These are phyloP conservation scores for Cephus pulcher DNA, from an alignment of 2,888 invertebrate species.

Conservation along the genomic window DNA sequence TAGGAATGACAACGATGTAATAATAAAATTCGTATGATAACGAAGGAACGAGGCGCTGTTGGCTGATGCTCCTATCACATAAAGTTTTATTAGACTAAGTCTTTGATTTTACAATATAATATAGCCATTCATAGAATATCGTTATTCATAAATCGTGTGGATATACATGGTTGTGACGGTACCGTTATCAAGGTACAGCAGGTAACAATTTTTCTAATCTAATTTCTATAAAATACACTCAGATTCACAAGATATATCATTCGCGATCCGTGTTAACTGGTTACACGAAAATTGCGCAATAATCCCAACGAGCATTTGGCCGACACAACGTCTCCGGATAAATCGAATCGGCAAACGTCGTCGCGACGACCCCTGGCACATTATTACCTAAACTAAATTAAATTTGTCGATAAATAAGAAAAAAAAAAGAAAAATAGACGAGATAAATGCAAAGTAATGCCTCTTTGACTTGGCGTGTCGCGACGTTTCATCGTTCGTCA, in stretches of 20 bases:
- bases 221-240: constrained; percentile 59
- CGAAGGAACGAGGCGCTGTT: neutral
- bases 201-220: constrained; percentile 56
- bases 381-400: neutral
- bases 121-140: constrained; percentile 63
- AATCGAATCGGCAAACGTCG: neutral
- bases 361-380: neutral
- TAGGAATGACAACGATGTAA: neutral
- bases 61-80: constrained; percentile 39
- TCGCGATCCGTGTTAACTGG: neutral
- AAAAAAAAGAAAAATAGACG: neutral
- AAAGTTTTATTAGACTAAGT: constrained; percentile 57
- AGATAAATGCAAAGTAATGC: neutral
- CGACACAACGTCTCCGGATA: neutral
- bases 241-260: constrained; percentile 42
- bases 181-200: constrained; percentile 48
- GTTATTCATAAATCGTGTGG: constrained; percentile 51
- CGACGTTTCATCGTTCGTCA: neutral
- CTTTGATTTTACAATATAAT: constrained; percentile 62
- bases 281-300: too few relatives aligned
- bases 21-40: neutral
- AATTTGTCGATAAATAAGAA: neutral
- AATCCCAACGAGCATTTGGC: too few relatives aligned
- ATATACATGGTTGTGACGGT: constrained; percentile 44
- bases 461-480: neutral